Conservation (phyloP, 1,140 invertebrate species). For the Streblospio benedicti region DNA sequence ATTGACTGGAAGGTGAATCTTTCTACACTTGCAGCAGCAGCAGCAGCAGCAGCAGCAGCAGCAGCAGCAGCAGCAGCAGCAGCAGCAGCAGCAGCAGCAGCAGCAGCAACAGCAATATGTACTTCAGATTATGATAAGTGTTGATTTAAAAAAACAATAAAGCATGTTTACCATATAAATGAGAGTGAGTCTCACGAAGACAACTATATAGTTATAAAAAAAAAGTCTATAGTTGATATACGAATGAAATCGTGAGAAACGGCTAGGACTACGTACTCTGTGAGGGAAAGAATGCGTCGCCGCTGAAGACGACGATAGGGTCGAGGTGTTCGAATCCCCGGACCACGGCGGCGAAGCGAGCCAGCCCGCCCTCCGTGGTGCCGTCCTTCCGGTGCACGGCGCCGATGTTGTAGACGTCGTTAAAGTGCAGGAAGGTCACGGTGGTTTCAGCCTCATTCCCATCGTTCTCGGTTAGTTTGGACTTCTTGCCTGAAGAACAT, state of each 20-base stretch:
- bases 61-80: no score
- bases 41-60: no score
- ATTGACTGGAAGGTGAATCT: no score
- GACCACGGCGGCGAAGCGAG: slow-evolving; percentile 69
- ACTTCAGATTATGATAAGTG: no score
- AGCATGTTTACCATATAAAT: not conserved
- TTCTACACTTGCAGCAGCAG: no score
- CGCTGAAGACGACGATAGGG: slow-evolving; percentile 76
- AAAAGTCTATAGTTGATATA: not conserved
- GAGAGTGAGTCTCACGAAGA: not conserved
- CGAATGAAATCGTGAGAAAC: not conserved
- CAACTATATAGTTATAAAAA: not conserved
- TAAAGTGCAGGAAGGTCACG: slow-evolving; percentile 68
- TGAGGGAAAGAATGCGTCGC: slow-evolving; percentile 81
- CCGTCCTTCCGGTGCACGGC: slow-evolving; percentile 57
- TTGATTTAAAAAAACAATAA: not conserved
- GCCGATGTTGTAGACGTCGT: slow-evolving; percentile 85
- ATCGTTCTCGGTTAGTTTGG: no score
- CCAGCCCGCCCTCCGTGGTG: slow-evolving; percentile 68
- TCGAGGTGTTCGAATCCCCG: slow-evolving; percentile 58
- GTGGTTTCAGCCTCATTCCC: no score
- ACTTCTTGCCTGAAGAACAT: no score
- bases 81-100: no score
- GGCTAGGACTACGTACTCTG: no score
- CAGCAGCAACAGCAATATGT: no score